Base-by-base conservation (phyloP, 2,888 invertebrate species). In the Erebia aethiops region DNA sequence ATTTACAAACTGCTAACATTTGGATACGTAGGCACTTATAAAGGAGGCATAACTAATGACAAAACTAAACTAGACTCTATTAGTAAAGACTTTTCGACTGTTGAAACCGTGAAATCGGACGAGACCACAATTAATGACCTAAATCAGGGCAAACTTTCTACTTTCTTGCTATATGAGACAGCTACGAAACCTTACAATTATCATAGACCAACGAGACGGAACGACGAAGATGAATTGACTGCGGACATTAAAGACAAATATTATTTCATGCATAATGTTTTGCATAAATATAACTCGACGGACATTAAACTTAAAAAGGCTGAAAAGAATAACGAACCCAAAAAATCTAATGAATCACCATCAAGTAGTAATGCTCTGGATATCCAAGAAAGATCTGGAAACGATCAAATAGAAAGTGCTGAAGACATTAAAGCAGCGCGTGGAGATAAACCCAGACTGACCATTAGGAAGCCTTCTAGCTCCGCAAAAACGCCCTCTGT, bases 21-120 rank as follows among this genome's bases (percentile, higher is more conserved):
- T 76, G 90, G 92, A 35, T 93, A 94, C 73, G 88, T 94, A 76
- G 93, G 94, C 10, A 93, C 87, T 70, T 93, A 92, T 75, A 92
- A 82, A 85, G 90, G 90, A 46, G 79, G 80, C 74, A 75, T 77
- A 63, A 76, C 71, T 63, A 60, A 58, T 21, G 75, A 75, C 46
- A 73, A 75, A 57, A 69, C 61, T 58, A 83, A 82, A 77, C 75
- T 78, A 71, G 86, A 87, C 52, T 74, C 77, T 57, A 81, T 87
- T 8, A 92, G 85, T 70, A 91, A 91, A 85, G 90, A 91, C 80
- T 90, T 90, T 73, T 82, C 86, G 14, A 90, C 87, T 72, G 80
- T 84, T 72, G 81, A 86, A 69, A 77, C 77, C 63, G 81, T 80
- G 26, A 79, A 77, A 77, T 57, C 75, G 52, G 81, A 83, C 46